Evolutionary conservation across 1,140 invertebrate genomes (phyloP), one percentile per base, ranked within the genome.

Genomic region (Rhopalosiphum maidis): DNA sequence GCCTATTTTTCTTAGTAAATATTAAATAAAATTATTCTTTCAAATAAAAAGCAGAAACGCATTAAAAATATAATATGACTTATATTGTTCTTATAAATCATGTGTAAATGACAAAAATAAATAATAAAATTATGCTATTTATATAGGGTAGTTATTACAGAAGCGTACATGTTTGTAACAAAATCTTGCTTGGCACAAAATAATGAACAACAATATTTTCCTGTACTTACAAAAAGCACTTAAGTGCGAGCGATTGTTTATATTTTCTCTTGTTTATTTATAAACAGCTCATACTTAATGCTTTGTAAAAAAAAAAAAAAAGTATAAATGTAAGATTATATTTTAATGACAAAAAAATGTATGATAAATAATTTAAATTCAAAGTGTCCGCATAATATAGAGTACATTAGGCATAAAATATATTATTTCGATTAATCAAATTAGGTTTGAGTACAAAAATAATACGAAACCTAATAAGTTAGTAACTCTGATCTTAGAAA

Each of bases 51-150:
- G 22, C 18, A 83, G 77, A 83, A 43, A 46, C 11, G 11, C 85
- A 48, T 46, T 87, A 87, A 87, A 46, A 23, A 51, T 54, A 54
- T n/a, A 48, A n/a, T 35, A n/a, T n/a, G 5, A n/a, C 25, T 46
- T n/a, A 87, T 35, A n/a, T 77, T 77, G n/a, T 77, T 77, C 60
- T 77, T n/a, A 87, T 87, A 48, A 87, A 48, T 87, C 86, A 22
- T 87, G 86, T 87, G 43, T 30, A 22, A 54, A 88, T 30, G 48
- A 54, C 87, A 88, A 35, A 77, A 43, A 88, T n/a, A 9, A 9
- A 54, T n/a, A 54, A 35, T 88, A 37, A 35, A 48, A 87, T 87
- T 48, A 87, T 48, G 46, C n/a, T 88, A 35, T 88, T 88, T 54
- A 51, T 54, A 6, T 54, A 23, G 18, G 35, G 6, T 37, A 30